Conservation (phyloP, 2,888 invertebrate species). For the Ecdyonurus torrentis region DNA sequence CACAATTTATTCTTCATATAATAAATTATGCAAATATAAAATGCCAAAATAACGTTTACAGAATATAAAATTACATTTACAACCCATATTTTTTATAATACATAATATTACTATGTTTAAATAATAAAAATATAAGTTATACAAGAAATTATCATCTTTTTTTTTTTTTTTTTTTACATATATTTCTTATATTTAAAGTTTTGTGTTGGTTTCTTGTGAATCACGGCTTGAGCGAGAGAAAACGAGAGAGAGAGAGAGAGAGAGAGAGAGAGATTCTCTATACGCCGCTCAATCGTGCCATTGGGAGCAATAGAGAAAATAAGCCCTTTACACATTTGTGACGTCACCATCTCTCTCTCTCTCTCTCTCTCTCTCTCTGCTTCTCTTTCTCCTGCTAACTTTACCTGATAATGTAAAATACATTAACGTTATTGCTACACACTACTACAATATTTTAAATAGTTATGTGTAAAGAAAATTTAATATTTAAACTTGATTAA, state of each 20-base stretch:
- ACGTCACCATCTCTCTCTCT: not conserved
- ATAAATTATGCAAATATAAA: not conserved
- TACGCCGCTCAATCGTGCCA: not conserved
- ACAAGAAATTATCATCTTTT: not conserved
- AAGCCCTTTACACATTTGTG: not conserved
- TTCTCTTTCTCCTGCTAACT: too few species aligned
- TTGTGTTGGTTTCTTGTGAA: not conserved
- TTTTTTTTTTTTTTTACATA: not conserved
- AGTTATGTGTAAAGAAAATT: too few species aligned
- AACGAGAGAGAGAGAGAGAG: not conserved
- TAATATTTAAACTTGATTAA: too few species aligned
- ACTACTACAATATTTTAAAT: too few species aligned
- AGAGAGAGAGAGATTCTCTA: not conserved
- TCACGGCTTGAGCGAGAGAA: not conserved
- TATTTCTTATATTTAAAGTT: not conserved
- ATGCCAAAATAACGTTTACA: not conserved
- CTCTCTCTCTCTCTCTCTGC: too few species aligned
- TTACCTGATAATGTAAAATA: too few species aligned
- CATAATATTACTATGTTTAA: not conserved
- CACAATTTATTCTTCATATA: not conserved
- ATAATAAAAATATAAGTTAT: not conserved
- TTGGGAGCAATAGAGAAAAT: not conserved
- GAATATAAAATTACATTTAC: not conserved
- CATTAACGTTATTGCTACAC: too few species aligned
- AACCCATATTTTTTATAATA: not conserved